Evolutionary conservation across 2,797 vertebrate genomes (phyloP).

Genomic region (Sebastes minor): DNA sequence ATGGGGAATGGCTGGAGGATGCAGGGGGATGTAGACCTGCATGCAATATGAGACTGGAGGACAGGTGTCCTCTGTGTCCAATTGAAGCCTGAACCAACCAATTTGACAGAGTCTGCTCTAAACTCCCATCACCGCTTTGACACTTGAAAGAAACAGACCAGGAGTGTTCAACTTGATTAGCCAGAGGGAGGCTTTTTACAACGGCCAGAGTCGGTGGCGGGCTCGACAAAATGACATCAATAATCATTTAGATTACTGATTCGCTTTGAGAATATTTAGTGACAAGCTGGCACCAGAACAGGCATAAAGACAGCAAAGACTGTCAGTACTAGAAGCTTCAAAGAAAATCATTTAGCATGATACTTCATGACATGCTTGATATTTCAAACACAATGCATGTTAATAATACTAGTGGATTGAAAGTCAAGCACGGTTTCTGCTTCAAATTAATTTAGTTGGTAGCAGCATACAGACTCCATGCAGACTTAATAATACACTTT

Average conservation of each 20-base stretch:
- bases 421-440: conserved; percentile 2
- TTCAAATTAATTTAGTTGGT: conserved; percentile 8
- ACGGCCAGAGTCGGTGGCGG: neutral
- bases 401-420: conserved; percentile 17
- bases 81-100: conserved; percentile 47
- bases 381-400: conserved; percentile 36
- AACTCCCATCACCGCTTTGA: conserved; percentile 12
- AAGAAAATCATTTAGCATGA: conserved; percentile 29
- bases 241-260: conserved; percentile 31
- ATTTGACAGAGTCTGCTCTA: conserved; percentile 44
- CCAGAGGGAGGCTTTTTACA: conserved; percentile 1
- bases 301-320: neutral
- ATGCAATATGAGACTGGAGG: neutral
- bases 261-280: conserved; percentile 38
- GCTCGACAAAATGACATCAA: conserved; percentile 38
- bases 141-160: conserved; percentile 49
- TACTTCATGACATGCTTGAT: conserved; percentile 27
- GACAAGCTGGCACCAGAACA: conserved; percentile 29
- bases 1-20: neutral
- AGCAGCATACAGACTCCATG: neutral
- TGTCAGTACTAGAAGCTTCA: conserved; percentile 39
- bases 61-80: neutral
- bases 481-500: neutral
- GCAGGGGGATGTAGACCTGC: neutral
- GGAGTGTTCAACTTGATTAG: conserved; percentile 33